Percentiles rank a stretch among this genome's conserved stretches.
phyloP scores from a whole-genome alignment of 2,797 vertebrate genomes.

The Argyrosomus regius region DNA sequence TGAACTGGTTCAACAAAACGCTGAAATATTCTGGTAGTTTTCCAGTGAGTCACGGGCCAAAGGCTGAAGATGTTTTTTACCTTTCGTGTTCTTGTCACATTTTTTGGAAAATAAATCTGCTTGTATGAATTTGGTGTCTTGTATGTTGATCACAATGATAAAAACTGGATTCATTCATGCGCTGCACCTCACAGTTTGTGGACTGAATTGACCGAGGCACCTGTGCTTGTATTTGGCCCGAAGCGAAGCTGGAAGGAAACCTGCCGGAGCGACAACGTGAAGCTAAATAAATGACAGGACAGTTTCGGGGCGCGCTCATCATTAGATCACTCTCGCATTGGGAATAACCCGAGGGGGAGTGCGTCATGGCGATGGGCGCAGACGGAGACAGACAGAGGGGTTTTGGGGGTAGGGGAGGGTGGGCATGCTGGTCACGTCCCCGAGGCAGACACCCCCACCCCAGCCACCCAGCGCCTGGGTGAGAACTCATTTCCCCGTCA shows the following conservation, averaged over 20 bases:
- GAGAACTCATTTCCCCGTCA: slow-evolving; percentile 85
- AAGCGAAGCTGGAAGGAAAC: slow-evolving; percentile 20
- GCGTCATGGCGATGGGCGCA: slow-evolving; percentile 8
- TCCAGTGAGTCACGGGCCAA: no score
- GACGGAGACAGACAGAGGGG: slow-evolving; percentile 47
- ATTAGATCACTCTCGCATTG: not conserved
- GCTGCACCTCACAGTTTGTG: not conserved
- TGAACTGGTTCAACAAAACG: no score
- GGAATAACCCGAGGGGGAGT: slow-evolving; percentile 10
- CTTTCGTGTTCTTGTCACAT: not conserved
- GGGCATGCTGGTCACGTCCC: slow-evolving; percentile 78
- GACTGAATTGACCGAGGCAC: not conserved
- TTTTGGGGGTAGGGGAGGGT: not conserved
- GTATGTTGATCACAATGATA: no score
- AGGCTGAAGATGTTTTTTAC: no score
- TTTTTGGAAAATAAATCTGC: not conserved
- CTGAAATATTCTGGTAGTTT: no score
- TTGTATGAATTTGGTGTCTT: not conserved
- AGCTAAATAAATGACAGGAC: slow-evolving; percentile 18
- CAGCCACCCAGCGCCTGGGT: slow-evolving; percentile 62
- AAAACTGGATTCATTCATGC: not conserved
- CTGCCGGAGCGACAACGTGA: not conserved
- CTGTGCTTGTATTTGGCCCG: not conserved
- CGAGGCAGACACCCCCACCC: slow-evolving; percentile 43
- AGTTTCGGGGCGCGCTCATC: slow-evolving; percentile 13